phyloP scores from a whole-genome alignment of 2,888 invertebrate species.

The Dendrolimus pini region DNA sequence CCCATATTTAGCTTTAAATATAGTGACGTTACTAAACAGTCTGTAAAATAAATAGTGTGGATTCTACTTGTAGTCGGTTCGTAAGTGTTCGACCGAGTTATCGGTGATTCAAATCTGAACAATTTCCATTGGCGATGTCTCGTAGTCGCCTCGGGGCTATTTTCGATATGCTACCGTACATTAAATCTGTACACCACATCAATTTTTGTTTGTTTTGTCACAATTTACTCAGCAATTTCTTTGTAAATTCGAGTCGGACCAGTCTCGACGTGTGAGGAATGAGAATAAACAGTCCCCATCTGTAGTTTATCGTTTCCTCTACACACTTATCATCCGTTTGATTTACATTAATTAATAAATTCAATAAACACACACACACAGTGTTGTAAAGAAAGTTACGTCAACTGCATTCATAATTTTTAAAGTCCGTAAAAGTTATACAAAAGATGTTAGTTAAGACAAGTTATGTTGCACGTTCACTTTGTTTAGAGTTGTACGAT shows the following conservation, averaged over 20 bases:
- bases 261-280: conserved; percentile 29
- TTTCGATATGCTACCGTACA: conserved; percentile 22
- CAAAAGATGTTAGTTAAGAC: conserved; percentile 5
- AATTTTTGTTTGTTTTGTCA: conserved; percentile 20
- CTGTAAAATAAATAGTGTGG: background rate
- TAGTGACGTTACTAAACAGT: background rate
- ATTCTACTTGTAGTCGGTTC: background rate
- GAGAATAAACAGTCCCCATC: conserved; percentile 24
- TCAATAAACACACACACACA: background rate
- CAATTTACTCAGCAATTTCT: conserved; percentile 20
- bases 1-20: background rate
- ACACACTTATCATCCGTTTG: conserved; percentile 18
- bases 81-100: conserved; percentile 4
- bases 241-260: conserved; percentile 16
- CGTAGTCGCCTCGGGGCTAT: conserved; percentile 19
- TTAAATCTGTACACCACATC: conserved; percentile 15
- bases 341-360: conserved; percentile 16
- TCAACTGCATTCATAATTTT: conserved; percentile 10
- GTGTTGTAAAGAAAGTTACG: too few species aligned
- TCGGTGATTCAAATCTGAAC: conserved; percentile 17
- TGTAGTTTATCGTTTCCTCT: conserved; percentile 25
- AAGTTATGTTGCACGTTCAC: background rate
- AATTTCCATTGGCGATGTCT: conserved; percentile 14
- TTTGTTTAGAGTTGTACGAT: conserved; percentile 20
- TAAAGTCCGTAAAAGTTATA: background rate